These are phyloP conservation scores for Chamaea fasciata DNA, from an alignment of 2,113 vertebrate genomes.

Conservation along the genomic window DNA sequence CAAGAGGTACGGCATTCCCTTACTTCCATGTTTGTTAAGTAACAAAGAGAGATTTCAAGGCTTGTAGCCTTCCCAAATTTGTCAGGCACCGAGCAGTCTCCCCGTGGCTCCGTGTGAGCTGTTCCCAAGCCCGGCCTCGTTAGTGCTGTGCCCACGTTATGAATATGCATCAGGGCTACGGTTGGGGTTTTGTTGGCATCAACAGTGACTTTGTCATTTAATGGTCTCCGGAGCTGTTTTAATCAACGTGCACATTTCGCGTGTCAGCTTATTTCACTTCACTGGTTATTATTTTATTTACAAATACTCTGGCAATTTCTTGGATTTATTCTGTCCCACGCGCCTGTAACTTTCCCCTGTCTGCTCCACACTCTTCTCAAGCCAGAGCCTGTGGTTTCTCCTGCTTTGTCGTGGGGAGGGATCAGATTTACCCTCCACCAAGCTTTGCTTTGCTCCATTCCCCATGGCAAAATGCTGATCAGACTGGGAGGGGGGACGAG, in stretches of 20 bases:
- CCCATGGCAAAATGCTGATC: background rate
- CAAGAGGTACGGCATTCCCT: conserved; percentile 61
- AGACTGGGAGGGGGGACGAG: background rate
- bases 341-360: background rate
- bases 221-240: conserved; percentile 42
- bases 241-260: conserved; percentile 16
- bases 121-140: conserved; percentile 53
- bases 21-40: conserved; percentile 65
- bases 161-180: conserved; percentile 60
- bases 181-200: conserved; percentile 55
- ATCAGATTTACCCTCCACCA: background rate
- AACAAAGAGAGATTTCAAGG: conserved; percentile 64
- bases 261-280: conserved; percentile 38
- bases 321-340: background rate
- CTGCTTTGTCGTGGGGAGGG: background rate
- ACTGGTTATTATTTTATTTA: conserved; percentile 52
- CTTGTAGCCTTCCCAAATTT: conserved; percentile 59
- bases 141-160: background rate
- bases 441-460: background rate
- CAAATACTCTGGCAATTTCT: conserved; percentile 29
- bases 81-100: conserved; percentile 57
- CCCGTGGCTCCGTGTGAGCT: conserved; percentile 23
- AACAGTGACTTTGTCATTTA: conserved; percentile 51
- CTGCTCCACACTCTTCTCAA: background rate
- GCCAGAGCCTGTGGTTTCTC: background rate